phyloP scores from a whole-genome alignment of 2,113 vertebrate genomes.

The Myiozetetes cayanensis region DNA sequence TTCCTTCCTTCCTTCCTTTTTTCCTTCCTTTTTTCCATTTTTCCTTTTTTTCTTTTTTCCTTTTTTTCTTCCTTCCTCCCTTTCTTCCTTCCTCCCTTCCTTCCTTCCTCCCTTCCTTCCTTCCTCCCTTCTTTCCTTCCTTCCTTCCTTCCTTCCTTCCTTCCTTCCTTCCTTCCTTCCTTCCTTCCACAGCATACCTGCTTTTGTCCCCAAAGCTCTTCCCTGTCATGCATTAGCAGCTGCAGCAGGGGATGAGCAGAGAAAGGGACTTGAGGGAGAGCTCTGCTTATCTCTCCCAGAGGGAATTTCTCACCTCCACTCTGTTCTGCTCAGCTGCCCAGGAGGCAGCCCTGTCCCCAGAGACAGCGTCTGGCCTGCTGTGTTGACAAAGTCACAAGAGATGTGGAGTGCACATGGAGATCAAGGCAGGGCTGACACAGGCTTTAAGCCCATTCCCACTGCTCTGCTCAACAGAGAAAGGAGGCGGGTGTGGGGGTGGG shows the following conservation, averaged over 20 bases:
- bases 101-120: neutral
- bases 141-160: neutral
- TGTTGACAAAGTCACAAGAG: constrained; percentile 40
- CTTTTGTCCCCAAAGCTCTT: neutral
- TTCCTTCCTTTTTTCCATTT: neutral
- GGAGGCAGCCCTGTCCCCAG: neutral
- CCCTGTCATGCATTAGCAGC: neutral
- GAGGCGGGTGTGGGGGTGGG: neutral
- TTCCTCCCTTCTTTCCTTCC: neutral
- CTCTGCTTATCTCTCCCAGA: neutral
- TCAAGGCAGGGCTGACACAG: constrained; percentile 42
- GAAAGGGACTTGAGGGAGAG: neutral
- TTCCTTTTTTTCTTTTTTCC: fast-evolving
- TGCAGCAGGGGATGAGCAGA: neutral
- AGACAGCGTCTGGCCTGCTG: neutral
- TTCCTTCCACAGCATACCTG: neutral
- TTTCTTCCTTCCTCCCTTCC: no score
- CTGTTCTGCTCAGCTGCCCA: neutral
- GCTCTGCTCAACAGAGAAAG: neutral
- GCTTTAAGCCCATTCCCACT: constrained; percentile 15
- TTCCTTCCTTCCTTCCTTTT: neutral
- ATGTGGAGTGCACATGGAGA: constrained; percentile 19
- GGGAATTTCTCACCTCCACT: constrained; percentile 46
- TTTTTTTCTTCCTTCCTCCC: neutral
- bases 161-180: neutral